Base-by-base conservation (phyloP, 2,797 vertebrate species). In the Molossus alvarezi region DNA sequence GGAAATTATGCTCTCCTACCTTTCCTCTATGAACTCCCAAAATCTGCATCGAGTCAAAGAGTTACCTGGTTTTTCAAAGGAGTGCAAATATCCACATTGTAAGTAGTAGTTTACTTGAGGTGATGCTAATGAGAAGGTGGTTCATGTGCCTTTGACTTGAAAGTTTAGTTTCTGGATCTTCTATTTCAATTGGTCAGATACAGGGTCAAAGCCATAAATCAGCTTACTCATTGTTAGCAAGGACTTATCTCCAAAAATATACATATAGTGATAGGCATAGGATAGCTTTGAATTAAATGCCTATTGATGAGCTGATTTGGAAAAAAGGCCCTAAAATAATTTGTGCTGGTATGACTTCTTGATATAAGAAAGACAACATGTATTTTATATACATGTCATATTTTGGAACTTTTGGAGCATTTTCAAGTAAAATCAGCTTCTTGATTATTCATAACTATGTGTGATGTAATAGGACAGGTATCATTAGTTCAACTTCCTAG, bases 381-480 rank as follows among this genome's bases (percentile, higher is more conserved):
- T 33, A 89, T 62, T 91, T 81, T 79, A 91, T 25, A 29, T 69
- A 64, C 11, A 41, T 82, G 1, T 73, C 51, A 20, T 83, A 53
- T 72, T 88, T 90, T 65, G 6, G 33, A 91, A 87, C 1, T 18
- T 83, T 67, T n/a, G 9, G 20, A 83, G 3, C 2, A 76, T 76
- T 97, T 96, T 87, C 51, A 87, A 83, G 69, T 64, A 77, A 85
- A 96, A 84, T 0, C 10, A 62, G 0, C 25, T 82, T 76, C 33
- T 93, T 69, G 9, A 71, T 85, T 79, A 79, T 48, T 79, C 33
- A 91, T 1, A 58, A 37, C 9, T 69, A 0, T 64, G 1, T 69
- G 11, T 33, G 18, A 57, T 65, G 51, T 55, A 75, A 79, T 21
- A 93, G 13, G 7, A 64, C 17, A 72, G 0, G 1, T 81, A 53